These are phyloP conservation scores for Norana najaformis DNA, from an alignment of 2,888 invertebrate species.

Conservation along the genomic window DNA sequence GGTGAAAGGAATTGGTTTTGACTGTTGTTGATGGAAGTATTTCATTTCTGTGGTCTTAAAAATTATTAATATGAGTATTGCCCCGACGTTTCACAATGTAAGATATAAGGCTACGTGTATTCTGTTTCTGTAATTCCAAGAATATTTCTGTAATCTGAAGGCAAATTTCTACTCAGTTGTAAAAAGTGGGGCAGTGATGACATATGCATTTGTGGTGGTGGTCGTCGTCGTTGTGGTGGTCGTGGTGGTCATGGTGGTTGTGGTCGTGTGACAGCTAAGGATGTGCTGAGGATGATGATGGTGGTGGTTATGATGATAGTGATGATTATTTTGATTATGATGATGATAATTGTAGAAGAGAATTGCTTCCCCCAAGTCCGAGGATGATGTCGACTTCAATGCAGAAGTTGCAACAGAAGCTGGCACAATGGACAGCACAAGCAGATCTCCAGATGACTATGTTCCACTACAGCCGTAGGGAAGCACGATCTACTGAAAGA, in stretches of 20 bases:
- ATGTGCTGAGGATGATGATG: neutral
- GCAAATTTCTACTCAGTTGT: neutral
- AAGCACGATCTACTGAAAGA: neutral
- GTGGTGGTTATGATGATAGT: too few species aligned
- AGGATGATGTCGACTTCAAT: neutral
- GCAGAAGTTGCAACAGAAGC: neutral
- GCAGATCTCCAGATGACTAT: neutral
- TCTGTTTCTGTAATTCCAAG: too few species aligned
- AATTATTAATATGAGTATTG: neutral
- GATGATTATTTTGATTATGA: neutral
- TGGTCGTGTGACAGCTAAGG: too few species aligned
- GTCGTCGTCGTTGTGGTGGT: neutral
- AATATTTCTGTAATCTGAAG: too few species aligned
- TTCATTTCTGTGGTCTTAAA: neutral
- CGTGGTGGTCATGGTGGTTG: neutral
- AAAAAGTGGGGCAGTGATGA: neutral
- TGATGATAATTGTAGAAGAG: slow-evolving; percentile 2
- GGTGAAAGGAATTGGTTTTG: neutral
- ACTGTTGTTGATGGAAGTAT: neutral
- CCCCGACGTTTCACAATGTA: too few species aligned
- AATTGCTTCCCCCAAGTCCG: neutral
- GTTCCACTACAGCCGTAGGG: neutral
- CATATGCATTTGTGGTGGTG: neutral
- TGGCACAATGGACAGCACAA: neutral
- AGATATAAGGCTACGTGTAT: too few species aligned